Evolutionary conservation across 2,888 invertebrate genomes (phyloP).

Genomic region (Myopa testacea): DNA sequence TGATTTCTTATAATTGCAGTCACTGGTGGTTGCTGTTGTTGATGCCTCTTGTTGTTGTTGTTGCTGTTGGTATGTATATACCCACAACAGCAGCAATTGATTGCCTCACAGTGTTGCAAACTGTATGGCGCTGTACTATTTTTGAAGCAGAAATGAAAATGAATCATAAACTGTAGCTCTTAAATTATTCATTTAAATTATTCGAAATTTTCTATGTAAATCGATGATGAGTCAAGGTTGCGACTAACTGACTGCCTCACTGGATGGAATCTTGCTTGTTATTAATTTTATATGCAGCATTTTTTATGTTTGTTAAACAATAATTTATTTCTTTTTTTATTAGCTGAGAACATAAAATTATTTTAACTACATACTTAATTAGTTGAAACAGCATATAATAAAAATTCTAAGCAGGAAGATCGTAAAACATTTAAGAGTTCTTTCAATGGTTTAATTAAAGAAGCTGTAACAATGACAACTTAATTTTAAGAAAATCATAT

Average conservation of each 20-base stretch:
- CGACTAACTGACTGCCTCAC: background rate
- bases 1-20: constrained; percentile 32
- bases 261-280: constrained; percentile 7
- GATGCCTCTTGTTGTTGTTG: background rate
- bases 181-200: constrained; percentile 10
- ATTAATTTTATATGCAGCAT: constrained; percentile 8
- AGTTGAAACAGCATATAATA: background rate
- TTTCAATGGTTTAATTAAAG: constrained; percentile 9
- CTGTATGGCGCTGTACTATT: background rate
- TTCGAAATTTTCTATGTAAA: background rate
- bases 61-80: background rate
- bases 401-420: constrained; percentile 54
- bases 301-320: background rate
- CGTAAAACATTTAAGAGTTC: constrained; percentile 52
- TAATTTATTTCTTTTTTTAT: background rate
- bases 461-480: background rate
- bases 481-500: background rate
- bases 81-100: constrained; percentile 7
- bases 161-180: constrained; percentile 20
- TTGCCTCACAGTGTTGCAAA: constrained; percentile 6
- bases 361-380: background rate
- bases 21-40: background rate
- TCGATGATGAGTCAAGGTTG: constrained; percentile 35
- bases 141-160: constrained; percentile 15
- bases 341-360: constrained; percentile 13